Conservation (phyloP, 1,140 invertebrate genomes). For the Drosophila pallidifrons region DNA sequence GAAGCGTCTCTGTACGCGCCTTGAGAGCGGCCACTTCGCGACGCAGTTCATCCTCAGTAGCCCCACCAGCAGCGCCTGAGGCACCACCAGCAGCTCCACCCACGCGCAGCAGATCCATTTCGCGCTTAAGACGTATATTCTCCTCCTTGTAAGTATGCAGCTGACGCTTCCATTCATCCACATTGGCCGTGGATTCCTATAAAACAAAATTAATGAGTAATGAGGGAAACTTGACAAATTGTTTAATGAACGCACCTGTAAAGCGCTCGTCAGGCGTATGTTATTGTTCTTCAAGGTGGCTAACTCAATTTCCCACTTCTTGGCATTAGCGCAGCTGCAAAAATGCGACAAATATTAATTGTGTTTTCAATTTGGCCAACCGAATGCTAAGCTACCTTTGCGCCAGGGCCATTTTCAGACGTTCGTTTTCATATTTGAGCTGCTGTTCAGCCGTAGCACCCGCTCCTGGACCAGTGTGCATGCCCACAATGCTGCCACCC, state of each 20-base stretch:
- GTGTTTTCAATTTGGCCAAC: not conserved
- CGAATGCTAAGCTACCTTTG: constrained; percentile 91
- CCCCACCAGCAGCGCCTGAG: constrained; percentile 46
- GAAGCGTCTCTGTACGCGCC: constrained; percentile 79
- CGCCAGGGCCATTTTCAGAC: constrained; percentile 96
- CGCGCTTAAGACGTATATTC: constrained; percentile 93
- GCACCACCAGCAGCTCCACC: constrained; percentile 59
- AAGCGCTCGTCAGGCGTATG: constrained; percentile 95
- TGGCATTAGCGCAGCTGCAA: constrained; percentile 96
- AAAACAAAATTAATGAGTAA: not conserved
- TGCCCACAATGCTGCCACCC: constrained; percentile 75
- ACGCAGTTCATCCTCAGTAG: constrained; percentile 79
- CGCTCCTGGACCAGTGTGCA: constrained; percentile 78
- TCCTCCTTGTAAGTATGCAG: constrained; percentile 98
- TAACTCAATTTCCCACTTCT: constrained; percentile 99
- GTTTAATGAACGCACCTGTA: constrained; percentile 87
- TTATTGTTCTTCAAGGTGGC: constrained; percentile 98
- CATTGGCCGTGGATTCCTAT: constrained; percentile 96
- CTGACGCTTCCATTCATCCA: constrained; percentile 99
- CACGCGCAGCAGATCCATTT: constrained; percentile 77
- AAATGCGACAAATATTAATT: constrained; percentile 12
- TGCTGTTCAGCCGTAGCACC: constrained; percentile 91
- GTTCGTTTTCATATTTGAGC: constrained; percentile 98
- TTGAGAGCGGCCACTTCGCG: constrained; percentile 80
- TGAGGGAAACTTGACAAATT: not conserved